Conservation (phyloP, 2,113 vertebrate species). For the Sapayoa aenigma region DNA sequence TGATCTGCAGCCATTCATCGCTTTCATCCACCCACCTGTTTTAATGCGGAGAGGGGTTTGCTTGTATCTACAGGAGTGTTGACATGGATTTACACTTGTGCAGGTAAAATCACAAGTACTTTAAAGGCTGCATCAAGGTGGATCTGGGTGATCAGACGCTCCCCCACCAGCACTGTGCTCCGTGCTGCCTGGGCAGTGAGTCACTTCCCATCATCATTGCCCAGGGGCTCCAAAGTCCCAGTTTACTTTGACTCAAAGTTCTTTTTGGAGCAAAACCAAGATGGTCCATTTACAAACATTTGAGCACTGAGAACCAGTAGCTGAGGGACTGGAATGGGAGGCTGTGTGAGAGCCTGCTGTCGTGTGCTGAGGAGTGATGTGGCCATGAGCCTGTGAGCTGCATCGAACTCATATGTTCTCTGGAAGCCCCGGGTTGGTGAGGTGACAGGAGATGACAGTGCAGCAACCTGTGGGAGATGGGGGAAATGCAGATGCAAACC, state of each 20-base stretch:
- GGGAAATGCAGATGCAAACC: background rate
- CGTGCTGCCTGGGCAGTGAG: background rate
- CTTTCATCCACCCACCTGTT: background rate
- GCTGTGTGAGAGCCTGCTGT: background rate
- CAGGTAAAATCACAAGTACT: background rate
- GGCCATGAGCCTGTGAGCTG: background rate
- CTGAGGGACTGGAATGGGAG: background rate
- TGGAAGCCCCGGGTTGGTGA: background rate
- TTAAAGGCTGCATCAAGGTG: background rate
- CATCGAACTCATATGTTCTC: rapidly evolving
- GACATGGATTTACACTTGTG: rapidly evolving
- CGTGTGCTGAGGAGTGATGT: rapidly evolving
- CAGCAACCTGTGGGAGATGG: rapidly evolving
- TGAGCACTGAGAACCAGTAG: background rate
- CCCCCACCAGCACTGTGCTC: background rate
- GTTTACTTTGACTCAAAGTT: background rate
- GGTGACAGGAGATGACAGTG: background rate
- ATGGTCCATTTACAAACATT: background rate
- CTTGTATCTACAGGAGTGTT: rapidly evolving
- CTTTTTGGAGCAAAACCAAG: background rate
- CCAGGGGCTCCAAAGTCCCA: background rate
- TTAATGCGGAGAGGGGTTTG: background rate
- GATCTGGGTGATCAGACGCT: background rate
- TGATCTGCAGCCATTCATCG: background rate
- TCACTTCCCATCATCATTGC: background rate